These are phyloP conservation scores for Amiota minor DNA, from an alignment of 2,888 invertebrate species.

Conservation along the genomic window DNA sequence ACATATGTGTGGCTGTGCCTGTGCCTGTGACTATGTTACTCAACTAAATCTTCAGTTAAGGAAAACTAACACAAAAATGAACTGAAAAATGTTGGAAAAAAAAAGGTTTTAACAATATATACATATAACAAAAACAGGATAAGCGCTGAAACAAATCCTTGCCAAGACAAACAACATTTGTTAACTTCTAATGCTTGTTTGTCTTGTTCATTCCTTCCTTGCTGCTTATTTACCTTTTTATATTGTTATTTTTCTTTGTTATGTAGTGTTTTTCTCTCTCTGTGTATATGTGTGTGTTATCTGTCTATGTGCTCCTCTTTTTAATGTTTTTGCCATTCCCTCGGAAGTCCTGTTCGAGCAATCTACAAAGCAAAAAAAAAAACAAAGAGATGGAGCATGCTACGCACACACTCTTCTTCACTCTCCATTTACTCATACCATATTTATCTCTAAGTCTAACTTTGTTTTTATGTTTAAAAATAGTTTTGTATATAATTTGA, in stretches of 20 bases:
- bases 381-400: no score
- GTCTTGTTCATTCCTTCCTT: conserved; percentile 21
- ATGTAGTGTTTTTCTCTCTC: neutral
- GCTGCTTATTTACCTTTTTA: conserved; percentile 13
- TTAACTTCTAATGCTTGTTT: conserved; percentile 29
- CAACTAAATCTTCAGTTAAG: no score
- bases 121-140: conserved; percentile 5
- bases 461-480: no score
- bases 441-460: no score
- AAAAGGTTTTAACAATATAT: no score
- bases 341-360: no score
- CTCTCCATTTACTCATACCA: no score
- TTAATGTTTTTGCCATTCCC: no score
- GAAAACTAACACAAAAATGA: no score
- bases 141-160: conserved; percentile 25
- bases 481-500: neutral
- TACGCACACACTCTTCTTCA: no score
- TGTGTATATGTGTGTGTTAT: neutral
- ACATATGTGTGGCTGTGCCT: neutral
- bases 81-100: no score
- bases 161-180: conserved; percentile 32
- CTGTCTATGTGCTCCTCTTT: neutral
- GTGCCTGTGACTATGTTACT: neutral
- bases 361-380: no score
- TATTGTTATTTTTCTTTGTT: neutral